Evolutionary conservation across 2,113 vertebrate species (phyloP).

Genomic region (Megalops atlanticus): DNA sequence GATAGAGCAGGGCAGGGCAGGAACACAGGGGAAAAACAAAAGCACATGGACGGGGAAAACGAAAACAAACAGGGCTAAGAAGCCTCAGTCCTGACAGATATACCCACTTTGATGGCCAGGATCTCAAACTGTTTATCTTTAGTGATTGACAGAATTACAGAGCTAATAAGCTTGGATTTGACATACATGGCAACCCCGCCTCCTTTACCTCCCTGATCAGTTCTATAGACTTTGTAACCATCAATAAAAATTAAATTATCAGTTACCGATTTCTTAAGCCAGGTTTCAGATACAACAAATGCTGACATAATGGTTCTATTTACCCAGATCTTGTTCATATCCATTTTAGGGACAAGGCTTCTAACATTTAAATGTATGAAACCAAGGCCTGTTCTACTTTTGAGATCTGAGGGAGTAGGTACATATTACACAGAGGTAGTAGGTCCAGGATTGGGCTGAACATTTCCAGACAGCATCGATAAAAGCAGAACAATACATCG

Average conservation of each 20-base stretch:
- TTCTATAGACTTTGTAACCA: slow-evolving; percentile 25
- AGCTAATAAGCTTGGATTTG: slow-evolving; percentile 17
- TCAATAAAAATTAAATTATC: slow-evolving; percentile 29
- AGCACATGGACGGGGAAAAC: too few relatives aligned
- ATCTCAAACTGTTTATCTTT: slow-evolving; percentile 29
- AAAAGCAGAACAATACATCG: slow-evolving; percentile 20
- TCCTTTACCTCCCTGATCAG: slow-evolving; percentile 22
- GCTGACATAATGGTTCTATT: slow-evolving; percentile 12
- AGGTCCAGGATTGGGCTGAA: slow-evolving; percentile 29
- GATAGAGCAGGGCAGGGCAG: too few relatives aligned
- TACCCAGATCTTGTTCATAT: slow-evolving; percentile 15
- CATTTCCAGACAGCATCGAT: slow-evolving; percentile 27
- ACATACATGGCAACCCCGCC: slow-evolving; percentile 31
- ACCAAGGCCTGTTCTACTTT: slow-evolving; percentile 23
- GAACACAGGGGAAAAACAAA: too few relatives aligned
- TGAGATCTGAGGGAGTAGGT: slow-evolving; percentile 25
- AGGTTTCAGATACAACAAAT: slow-evolving; percentile 3
- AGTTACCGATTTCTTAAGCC: slow-evolving; percentile 28
- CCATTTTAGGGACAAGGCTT: slow-evolving; percentile 24
- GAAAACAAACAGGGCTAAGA: too few relatives aligned
- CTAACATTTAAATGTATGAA: slow-evolving; percentile 22
- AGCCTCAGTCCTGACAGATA: too few relatives aligned
- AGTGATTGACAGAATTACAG: slow-evolving; percentile 15
- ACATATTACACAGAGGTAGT: neutral
- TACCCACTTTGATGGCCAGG: slow-evolving; percentile 16